Percentiles rank a stretch among this genome's conserved stretches.
Conservation (phyloP, 2,888 invertebrate species). For the Aethes cnicana region DNA sequence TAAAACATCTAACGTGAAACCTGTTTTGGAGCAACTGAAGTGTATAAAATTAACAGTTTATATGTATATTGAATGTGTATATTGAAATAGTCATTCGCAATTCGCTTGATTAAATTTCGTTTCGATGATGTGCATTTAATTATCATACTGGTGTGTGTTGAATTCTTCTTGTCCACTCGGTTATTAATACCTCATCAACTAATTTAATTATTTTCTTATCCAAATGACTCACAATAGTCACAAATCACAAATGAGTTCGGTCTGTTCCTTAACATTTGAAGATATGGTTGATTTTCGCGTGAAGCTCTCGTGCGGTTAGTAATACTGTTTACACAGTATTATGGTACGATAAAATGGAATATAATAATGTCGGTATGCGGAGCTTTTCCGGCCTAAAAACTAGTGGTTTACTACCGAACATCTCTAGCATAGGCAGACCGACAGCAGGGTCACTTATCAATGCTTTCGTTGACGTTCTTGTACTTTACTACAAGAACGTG, state of each 20-base stretch:
- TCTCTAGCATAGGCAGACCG: not conserved
- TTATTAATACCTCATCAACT: constrained; percentile 1
- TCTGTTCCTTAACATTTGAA: not conserved
- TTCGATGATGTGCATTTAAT: not conserved
- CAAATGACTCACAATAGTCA: constrained; percentile 2
- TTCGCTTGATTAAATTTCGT: no score
- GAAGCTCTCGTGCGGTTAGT: constrained; percentile 2
- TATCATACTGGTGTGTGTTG: not conserved
- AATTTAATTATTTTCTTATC: constrained; percentile 8
- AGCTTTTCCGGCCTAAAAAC: constrained; percentile 53
- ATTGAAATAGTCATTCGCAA: no score
- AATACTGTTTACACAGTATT: constrained; percentile 43
- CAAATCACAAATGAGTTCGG: not conserved
- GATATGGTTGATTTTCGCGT: not conserved
- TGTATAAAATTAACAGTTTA: no score
- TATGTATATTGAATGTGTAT: no score
- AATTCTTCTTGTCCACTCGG: not conserved
- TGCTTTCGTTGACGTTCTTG: no score
- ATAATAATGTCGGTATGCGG: constrained; percentile 50
- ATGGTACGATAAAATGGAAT: constrained; percentile 44
- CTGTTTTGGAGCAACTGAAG: no score
- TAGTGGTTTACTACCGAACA: constrained; percentile 20
- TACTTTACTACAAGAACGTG: no score
- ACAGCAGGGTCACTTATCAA: no score
- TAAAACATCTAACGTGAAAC: no score